These are phyloP conservation scores for Xenops minutus DNA, from an alignment of 2,797 vertebrate species.

Conservation along the genomic window DNA sequence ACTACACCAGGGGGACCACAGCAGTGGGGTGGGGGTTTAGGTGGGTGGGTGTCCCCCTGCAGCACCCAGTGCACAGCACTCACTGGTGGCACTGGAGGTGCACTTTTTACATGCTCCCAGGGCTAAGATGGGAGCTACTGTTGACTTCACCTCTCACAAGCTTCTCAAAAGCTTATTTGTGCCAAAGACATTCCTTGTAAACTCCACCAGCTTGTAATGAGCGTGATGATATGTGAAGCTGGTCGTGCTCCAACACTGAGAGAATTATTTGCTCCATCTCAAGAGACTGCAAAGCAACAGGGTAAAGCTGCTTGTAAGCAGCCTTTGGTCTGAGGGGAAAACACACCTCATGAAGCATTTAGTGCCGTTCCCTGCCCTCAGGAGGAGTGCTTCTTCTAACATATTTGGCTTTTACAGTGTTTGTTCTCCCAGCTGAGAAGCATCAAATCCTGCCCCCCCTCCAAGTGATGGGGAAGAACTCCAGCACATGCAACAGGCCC, in stretches of 20 bases:
- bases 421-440: slow-evolving; percentile 3
- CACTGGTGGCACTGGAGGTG: neutral
- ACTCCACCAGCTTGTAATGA: neutral
- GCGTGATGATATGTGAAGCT: neutral
- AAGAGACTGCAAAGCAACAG: neutral
- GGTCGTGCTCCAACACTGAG: neutral
- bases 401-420: neutral
- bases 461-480: neutral
- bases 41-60: neutral
- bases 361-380: neutral
- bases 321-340: neutral
- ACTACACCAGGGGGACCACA: neutral
- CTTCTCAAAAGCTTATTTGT: neutral
- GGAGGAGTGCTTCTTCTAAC: neutral
- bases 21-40: neutral
- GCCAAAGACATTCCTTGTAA: slow-evolving; percentile 10
- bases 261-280: neutral
- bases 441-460: neutral
- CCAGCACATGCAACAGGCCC: neutral
- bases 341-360: neutral
- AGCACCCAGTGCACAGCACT: neutral
- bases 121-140: neutral
- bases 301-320: neutral
- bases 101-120: neutral
- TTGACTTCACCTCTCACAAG: neutral